Conservation (phyloP, 2,797 vertebrate species). For the Alectoris magna region DNA sequence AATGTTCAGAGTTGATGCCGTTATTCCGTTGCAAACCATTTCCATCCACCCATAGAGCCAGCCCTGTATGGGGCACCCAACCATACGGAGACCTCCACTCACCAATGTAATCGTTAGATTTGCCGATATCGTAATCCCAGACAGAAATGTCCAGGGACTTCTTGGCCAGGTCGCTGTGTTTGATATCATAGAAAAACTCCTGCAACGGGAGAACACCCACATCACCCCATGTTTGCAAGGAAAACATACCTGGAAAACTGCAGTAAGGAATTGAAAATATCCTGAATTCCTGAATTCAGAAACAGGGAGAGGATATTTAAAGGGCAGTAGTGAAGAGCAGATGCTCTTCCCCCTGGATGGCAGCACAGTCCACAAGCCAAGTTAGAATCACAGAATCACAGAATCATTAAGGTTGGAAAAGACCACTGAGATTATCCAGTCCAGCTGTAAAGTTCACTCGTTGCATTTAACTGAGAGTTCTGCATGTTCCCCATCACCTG, state of each 20-base stretch:
- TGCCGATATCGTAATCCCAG: slow-evolving; percentile 98
- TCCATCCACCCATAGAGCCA: rapidly evolving
- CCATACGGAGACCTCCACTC: slow-evolving; percentile 17
- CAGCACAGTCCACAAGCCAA: neutral
- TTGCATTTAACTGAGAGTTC: neutral
- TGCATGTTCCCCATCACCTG: neutral
- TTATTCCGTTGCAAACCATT: neutral
- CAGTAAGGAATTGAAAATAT: neutral
- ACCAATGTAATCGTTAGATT: slow-evolving; percentile 97
- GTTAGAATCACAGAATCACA: neutral
- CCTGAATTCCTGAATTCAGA: neutral
- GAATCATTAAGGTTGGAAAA: no score
- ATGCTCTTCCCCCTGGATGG: rapidly evolving
- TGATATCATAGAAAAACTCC: slow-evolving; percentile 97
- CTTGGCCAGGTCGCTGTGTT: slow-evolving; percentile 95
- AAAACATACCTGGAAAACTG: neutral
- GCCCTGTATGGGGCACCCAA: rapidly evolving
- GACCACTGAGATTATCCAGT: no score
- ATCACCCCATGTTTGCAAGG: neutral
- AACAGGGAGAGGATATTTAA: neutral
- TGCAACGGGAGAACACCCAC: slow-evolving; percentile 43
- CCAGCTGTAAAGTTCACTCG: neutral
- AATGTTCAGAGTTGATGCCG: neutral
- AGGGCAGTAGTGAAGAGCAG: rapidly evolving
- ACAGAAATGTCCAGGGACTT: slow-evolving; percentile 94